These are phyloP conservation scores for Coregonus sp. DNA, from an alignment of 2,797 vertebrate species.

Conservation along the genomic window DNA sequence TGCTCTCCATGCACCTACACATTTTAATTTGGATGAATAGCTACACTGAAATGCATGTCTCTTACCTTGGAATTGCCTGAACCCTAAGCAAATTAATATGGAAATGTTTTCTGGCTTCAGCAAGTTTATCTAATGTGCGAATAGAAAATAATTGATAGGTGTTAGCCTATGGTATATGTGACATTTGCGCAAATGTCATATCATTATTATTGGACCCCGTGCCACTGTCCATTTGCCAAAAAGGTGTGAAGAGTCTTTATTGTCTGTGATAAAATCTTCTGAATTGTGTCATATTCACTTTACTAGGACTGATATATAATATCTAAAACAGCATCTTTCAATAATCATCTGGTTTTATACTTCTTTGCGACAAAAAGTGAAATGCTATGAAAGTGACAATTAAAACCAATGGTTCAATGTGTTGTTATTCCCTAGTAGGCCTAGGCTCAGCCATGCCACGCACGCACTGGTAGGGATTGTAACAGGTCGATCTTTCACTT, in stretches of 20 bases:
- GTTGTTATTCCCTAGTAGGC: neutral
- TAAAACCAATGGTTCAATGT: neutral
- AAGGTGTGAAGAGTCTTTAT: neutral
- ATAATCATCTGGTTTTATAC: no score
- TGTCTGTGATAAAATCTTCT: neutral
- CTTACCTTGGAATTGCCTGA: neutral
- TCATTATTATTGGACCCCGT: neutral
- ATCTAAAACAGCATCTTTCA: neutral
- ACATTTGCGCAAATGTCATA: neutral
- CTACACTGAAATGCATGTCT: neutral
- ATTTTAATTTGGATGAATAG: neutral
- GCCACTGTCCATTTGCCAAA: neutral
- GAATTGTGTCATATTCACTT: neutral
- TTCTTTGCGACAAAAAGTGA: no score
- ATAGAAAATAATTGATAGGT: neutral
- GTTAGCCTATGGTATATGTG: neutral
- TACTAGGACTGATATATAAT: neutral
- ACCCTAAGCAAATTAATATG: neutral
- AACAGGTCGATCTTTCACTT: conserved; percentile 20
- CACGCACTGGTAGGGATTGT: neutral
- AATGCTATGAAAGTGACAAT: neutral
- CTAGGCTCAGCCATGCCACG: neutral
- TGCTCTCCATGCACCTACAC: neutral
- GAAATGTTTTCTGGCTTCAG: neutral
- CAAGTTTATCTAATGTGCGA: neutral